These are phyloP conservation scores for Saxidomus purpurata DNA, from an alignment of 1,140 invertebrate genomes.

Conservation along the genomic window DNA sequence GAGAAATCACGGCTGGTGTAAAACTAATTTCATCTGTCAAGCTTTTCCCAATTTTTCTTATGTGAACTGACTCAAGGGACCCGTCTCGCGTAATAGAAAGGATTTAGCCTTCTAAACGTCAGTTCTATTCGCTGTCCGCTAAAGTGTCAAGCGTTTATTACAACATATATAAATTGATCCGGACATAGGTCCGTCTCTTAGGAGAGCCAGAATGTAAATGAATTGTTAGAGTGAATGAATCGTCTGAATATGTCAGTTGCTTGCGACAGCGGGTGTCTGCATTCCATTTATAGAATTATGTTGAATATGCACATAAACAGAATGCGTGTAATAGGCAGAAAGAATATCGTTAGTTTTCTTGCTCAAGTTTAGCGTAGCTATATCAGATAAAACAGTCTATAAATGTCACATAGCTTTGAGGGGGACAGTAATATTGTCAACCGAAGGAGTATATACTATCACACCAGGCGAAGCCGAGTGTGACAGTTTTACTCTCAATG, in stretches of 20 bases:
- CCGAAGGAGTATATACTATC: no score
- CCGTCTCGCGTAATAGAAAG: neutral
- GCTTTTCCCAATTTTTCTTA: neutral
- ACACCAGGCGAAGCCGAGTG: no score
- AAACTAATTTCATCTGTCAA: conserved; percentile 29
- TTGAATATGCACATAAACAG: neutral
- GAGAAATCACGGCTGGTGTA: conserved; percentile 1
- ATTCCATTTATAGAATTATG: neutral
- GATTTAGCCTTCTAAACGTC: conserved; percentile 13
- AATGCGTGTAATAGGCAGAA: no score
- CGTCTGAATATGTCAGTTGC: neutral
- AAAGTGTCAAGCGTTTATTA: conserved; percentile 12
- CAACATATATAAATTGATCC: conserved; percentile 8
- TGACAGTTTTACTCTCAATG: no score
- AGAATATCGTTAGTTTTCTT: no score
- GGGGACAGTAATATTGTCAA: no score
- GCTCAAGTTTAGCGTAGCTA: no score
- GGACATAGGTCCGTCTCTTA: neutral
- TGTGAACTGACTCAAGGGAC: conserved; percentile 3
- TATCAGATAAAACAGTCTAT: no score
- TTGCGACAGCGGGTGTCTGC: neutral
- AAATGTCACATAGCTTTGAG: no score
- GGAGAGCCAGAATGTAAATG: neutral
- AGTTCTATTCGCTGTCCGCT: neutral
- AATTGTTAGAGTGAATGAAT: neutral